Conservation (phyloP, 2,113 vertebrate species). For the Trichechus manatus region DNA sequence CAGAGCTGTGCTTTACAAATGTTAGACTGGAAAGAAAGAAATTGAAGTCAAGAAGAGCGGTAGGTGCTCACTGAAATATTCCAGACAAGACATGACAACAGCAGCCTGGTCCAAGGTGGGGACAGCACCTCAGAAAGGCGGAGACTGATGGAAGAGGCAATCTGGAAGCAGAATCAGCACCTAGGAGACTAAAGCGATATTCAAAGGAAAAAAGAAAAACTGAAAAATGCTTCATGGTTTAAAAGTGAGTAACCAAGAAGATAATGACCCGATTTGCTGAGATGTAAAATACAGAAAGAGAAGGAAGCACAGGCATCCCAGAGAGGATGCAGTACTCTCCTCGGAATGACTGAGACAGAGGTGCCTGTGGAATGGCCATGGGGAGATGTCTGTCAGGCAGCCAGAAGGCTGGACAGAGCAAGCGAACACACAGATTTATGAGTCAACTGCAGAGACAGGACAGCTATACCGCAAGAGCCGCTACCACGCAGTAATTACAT, state of each 20-base stretch:
- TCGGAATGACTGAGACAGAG: background rate
- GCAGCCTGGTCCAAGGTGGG: background rate
- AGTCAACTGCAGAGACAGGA: background rate
- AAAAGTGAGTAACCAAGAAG: background rate
- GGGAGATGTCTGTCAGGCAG: background rate
- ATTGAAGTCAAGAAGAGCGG: background rate
- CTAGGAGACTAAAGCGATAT: background rate
- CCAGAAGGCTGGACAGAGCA: background rate
- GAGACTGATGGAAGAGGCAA: background rate
- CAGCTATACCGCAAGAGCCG: background rate
- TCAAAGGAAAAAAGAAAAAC: background rate
- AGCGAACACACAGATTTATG: background rate
- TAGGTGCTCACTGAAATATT: background rate
- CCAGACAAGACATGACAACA: too few species aligned
- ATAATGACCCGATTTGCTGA: accelerated
- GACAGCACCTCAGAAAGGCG: background rate
- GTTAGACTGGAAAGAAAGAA: background rate
- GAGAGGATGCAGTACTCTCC: background rate
- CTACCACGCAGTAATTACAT: too few species aligned
- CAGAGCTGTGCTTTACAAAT: background rate
- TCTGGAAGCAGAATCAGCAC: background rate
- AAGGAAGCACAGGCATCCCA: background rate
- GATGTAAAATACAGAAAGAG: background rate
- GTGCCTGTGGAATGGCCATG: background rate
- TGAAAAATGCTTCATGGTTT: background rate